Base-by-base conservation (phyloP, 1,140 invertebrate species). In the Heliconius himera region DNA sequence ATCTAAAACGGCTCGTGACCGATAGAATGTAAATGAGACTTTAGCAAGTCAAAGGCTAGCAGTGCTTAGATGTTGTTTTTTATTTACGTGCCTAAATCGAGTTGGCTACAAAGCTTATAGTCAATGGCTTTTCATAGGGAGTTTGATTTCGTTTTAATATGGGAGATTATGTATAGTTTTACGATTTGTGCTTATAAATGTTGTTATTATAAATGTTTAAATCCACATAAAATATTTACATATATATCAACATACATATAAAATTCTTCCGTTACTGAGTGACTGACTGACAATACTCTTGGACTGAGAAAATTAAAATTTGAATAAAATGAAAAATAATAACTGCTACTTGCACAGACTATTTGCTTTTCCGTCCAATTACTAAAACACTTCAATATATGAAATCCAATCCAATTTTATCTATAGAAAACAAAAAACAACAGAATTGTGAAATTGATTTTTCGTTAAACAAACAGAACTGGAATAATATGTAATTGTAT, bases 401-500 rank as follows among this genome's bases (percentile, higher is more conserved):
- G 18, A 20, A 51, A 51, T 51, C 18, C 18, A 51, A 51, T 18
- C 49, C 5, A 51, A 51, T 51, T 20, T 18, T 6, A 51, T 51
- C 49, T 16, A 29, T 29, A 16, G 60, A 29, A 26, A 29, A 29
- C 13, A 66, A 66, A 66, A 66, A 66, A 66, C 26, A 66, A 1
- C 26, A 4, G 60, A 66, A 66, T 22, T 1, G 60, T 29, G 11
- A 66, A 66, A 29, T 66, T 29, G 60, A 66, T 66, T 66, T 66
- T 51, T 66, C 11, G 60, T 66, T 5, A 66, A 29, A 56, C 2
- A 76, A 77, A 76, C 49, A 73, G 29, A 72, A 46, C 60, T 2
- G 36, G 33, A 72, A 72, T 72, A 72, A 72, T 72, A 36, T 5
- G 36, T n/a, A 36, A 36, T 72, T 41, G n/a, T 29, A 72, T 38